Evolutionary conservation across 2,888 invertebrate genomes (phyloP), one percentile per base, ranked within the genome.

Genomic region (Busseola fusca): DNA sequence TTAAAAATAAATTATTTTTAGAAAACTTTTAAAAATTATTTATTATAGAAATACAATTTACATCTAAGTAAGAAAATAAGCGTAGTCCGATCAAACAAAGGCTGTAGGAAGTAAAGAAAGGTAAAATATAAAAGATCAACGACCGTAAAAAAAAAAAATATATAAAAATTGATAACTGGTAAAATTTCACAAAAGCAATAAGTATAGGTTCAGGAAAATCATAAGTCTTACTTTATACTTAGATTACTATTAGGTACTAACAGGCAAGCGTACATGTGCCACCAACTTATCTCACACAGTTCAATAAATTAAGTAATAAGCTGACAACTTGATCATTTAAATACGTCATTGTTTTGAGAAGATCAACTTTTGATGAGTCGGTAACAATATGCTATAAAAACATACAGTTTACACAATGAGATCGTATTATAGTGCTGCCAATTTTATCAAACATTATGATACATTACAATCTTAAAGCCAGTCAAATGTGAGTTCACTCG

Each of bases 91-190:
- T n/a, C n/a, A n/a, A 93, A 92, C 81, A 93, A 93, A 93, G 91
- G 95, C 95, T 95, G 95, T 95, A 95, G 95, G 94, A 89, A 95
- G 93, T 92, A 94, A 93, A 87, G 88, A 90, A 87, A 86, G 90
- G 92, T 93, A 90, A 84, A 86, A 73, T 81, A 81, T 83, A 78
- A 75, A 84, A 79, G 83, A 80, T 83, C 85, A 86, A 88, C 81
- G 87, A 88, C 88, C 87, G 84, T 86, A 85, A 89, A 86, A 85
- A 34, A 34, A n/a, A 34, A 34, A 84, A 87, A 86, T 80, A 69
- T 87, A 85, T 80, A 86, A 85, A 88, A 90, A 87, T 80, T 80
- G 83, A 81, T 81, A 84, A 82, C 69, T 10, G 4, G 81, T 83
- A 81, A 72, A 83, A 71, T 71, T 74, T 78, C 48, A 78, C 57